These are phyloP conservation scores for Rhagoletis pomonella DNA, from an alignment of 1,140 invertebrate genomes.

Conservation along the genomic window DNA sequence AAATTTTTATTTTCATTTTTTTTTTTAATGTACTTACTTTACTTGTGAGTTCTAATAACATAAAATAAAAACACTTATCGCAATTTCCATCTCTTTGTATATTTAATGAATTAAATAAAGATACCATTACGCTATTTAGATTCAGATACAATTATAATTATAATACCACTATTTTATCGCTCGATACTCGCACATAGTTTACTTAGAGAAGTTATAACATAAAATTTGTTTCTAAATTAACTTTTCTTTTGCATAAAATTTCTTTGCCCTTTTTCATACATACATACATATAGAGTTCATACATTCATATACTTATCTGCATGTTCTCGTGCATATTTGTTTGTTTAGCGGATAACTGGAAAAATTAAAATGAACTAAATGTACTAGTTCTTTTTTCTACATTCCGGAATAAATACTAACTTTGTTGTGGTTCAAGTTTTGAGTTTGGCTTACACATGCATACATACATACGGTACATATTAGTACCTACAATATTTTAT, in stretches of 20 bases:
- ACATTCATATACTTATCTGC: not conserved
- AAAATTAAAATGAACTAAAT: conserved; percentile 28
- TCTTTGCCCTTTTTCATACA: not conserved
- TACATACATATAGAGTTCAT: not conserved
- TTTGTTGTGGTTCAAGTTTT: conserved; percentile 13
- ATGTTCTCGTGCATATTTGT: not conserved
- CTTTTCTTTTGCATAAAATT: not conserved
- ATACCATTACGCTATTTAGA: conserved; percentile 1
- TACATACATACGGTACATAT: conserved; percentile 47
- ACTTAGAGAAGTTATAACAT: not conserved
- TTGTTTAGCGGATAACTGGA: not conserved
- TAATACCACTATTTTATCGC: conserved; percentile 33
- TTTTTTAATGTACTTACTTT: too few species aligned
- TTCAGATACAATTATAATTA: conserved; percentile 30
- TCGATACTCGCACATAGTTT: conserved; percentile 14
- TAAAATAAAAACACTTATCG: too few species aligned
- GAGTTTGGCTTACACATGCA: conserved; percentile 29
- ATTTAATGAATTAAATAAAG: conserved; percentile 44
- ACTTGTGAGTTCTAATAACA: too few species aligned
- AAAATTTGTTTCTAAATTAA: not conserved
- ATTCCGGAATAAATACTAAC: not conserved
- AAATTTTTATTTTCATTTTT: too few species aligned
- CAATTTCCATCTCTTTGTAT: conserved; percentile 37
- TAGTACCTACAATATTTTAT: conserved; percentile 19
- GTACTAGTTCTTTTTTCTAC: not conserved